phyloP scores from a whole-genome alignment of 2,113 vertebrate genomes.

The Colistium nudipinnis region DNA sequence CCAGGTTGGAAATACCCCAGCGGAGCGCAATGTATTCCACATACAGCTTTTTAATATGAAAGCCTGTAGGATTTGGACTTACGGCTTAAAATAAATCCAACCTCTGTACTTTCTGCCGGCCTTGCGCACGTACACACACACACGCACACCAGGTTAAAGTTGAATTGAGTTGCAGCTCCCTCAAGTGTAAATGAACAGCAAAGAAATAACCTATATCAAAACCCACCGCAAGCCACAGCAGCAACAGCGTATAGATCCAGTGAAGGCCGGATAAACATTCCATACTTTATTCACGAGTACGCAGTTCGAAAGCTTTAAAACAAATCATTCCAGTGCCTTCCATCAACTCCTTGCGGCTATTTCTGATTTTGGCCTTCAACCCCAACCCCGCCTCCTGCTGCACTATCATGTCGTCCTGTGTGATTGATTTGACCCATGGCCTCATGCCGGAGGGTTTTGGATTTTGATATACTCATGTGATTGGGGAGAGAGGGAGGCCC shows the following conservation, averaged over 20 bases:
- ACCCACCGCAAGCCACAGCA: conserved; percentile 17
- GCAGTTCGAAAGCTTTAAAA: background rate
- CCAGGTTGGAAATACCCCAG: conserved; percentile 15
- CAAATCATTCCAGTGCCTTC: background rate
- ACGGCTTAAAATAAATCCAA: conserved; percentile 32
- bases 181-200: conserved; percentile 63
- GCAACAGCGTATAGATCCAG: conserved; percentile 7
- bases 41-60: conserved; percentile 44
- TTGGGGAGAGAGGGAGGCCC: conserved; percentile 43
- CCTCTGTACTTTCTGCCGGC: conserved; percentile 13
- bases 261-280: conserved; percentile 16
- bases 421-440: conserved; percentile 26
- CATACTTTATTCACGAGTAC: no score
- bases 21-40: conserved; percentile 27
- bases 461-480: conserved; percentile 47
- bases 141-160: conserved; percentile 16
- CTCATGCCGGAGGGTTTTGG: conserved; percentile 28
- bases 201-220: conserved; percentile 39
- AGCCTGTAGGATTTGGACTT: conserved; percentile 32
- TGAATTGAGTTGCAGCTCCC: conserved; percentile 60
- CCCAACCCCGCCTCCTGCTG: conserved; percentile 22
- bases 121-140: no score
- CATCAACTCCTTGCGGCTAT: background rate
- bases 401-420: conserved; percentile 13
- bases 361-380: conserved; percentile 1